Base-by-base conservation (phyloP, 2,888 invertebrate species). In the Lasioglossum morio region DNA sequence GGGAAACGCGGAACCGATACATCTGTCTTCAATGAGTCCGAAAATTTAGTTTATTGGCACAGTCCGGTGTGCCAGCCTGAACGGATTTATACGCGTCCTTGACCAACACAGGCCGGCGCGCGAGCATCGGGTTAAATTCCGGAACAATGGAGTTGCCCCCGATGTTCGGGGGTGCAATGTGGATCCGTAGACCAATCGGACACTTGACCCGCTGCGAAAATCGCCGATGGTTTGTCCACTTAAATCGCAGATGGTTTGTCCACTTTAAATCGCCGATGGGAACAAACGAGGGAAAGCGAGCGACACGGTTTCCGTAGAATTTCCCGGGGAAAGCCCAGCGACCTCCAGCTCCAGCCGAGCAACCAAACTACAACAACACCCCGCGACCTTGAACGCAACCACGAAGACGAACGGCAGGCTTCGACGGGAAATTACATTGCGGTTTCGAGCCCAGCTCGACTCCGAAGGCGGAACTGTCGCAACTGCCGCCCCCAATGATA, bases 1-100 rank as follows among this genome's bases (percentile, higher is more conserved):
- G 46, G 69, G 40, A n/a, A n/a, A 63, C n/a, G 5, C 8, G 23
- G 27, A 40, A 48, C 48, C n/a, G 34, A 72, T 23, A 4, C 72
- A 46, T 75, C 74, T 40, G 53, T 80, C 73, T 34, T 46, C 70
- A 53, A 46, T 40, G 76, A 57, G 63, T 57, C 27, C 46, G 73
- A 77, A 84, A 87, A 84, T 87, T 76, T 80, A 78, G 79, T 84
- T 77, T 83, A 86, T 81, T 66, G 89, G 53, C 75, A 72, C 69
- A 72, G 40, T 74, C 70, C 75, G 70, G 76, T 76, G 53, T 75
- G 37, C 66, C 79, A 57, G 74, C 76, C 40, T 43, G 75, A 46
- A 27, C 60, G 72, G 85, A 90, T 90, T 90, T 89, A 88, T 83
- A 74, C 77, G 72, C 83, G 88, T 84, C 90, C 90, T 90, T 90